Conservation (phyloP, 2,113 vertebrate species). For the Ellobius talpinus region DNA sequence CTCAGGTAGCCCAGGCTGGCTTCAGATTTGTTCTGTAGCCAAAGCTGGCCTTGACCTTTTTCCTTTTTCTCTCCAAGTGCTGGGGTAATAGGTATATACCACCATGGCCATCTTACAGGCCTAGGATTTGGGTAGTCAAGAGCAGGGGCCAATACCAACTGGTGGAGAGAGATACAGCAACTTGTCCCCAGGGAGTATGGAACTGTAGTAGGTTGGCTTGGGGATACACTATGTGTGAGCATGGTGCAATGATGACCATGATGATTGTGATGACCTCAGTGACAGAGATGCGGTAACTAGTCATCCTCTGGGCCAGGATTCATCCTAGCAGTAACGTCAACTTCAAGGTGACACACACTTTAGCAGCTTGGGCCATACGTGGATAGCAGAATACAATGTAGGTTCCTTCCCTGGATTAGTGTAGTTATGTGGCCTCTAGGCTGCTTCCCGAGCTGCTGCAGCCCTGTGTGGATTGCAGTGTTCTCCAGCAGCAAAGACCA, state of each 20-base stretch:
- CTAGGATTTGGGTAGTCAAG: not conserved
- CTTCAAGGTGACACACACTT: not conserved
- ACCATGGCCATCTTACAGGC: not conserved
- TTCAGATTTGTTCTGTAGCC: not conserved
- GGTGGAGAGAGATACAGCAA: not conserved
- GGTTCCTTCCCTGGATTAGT: not conserved
- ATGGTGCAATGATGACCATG: not conserved
- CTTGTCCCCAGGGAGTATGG: not conserved
- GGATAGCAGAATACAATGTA: not conserved
- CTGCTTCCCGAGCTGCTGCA: not conserved
- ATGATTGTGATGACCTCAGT: not conserved
- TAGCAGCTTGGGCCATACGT: not conserved
- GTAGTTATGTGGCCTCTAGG: not conserved
- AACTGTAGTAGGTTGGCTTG: not conserved
- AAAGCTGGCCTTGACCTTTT: not conserved
- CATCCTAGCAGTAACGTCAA: not conserved
- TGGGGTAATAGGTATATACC: not conserved
- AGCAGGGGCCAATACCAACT: not conserved
- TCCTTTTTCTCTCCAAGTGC: not conserved
- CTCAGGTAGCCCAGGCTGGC: not conserved
- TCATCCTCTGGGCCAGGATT: not conserved
- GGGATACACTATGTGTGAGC: not conserved
- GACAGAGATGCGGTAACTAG: not conserved
- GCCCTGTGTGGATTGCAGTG: too few relatives aligned
- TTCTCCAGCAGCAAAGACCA: not conserved